Evolutionary conservation across 2,888 invertebrate genomes (phyloP), one percentile per base, ranked within the genome.

Genomic region (Mythimna lalbum): DNA sequence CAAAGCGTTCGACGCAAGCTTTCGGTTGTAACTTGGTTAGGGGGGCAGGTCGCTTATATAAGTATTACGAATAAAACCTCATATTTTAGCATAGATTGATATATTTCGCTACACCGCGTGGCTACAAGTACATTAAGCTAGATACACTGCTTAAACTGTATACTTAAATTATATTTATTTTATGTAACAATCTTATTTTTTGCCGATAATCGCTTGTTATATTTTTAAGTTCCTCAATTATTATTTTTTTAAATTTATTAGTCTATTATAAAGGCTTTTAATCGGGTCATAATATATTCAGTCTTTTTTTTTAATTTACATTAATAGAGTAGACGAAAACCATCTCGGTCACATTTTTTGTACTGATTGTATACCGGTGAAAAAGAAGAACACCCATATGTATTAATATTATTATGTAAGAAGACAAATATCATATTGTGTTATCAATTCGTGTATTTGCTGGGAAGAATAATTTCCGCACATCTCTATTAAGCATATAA

Each of bases 1-100:
- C n/a, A n/a, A n/a, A n/a, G n/a, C n/a, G n/a, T n/a, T n/a, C n/a
- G n/a, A n/a, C n/a, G n/a, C n/a, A n/a, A n/a, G n/a, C n/a, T n/a
- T n/a, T n/a, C n/a, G n/a, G n/a, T n/a, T n/a, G n/a, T n/a, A n/a
- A n/a, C n/a, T n/a, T n/a, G n/a, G n/a, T n/a, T n/a, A n/a, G n/a
- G n/a, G n/a, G n/a, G n/a, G n/a, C n/a, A 39, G 12, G 1, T 39
- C 14, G 27, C 21, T 33, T 36, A n/a, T n/a, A n/a, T n/a, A 66
- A 70, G 78, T 78, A 81, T 81, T 78, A 78, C 55, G 17, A 77
- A 67, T 81, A 81, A 78, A 81, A 78, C 78, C 72, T 81, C 81
- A 71, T 55, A 23, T 49, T 55, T 64, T 47, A 59, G 59, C 10
- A 60, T 76, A 63, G 19, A 52, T 31, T 59, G 12, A 33, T 80